A percentile compares a stretch with the other conserved stretches of the same genome.
Evolutionary conservation across 1,140 invertebrate genomes (phyloP).

Genomic region (Geopemphigus sp.): DNA sequence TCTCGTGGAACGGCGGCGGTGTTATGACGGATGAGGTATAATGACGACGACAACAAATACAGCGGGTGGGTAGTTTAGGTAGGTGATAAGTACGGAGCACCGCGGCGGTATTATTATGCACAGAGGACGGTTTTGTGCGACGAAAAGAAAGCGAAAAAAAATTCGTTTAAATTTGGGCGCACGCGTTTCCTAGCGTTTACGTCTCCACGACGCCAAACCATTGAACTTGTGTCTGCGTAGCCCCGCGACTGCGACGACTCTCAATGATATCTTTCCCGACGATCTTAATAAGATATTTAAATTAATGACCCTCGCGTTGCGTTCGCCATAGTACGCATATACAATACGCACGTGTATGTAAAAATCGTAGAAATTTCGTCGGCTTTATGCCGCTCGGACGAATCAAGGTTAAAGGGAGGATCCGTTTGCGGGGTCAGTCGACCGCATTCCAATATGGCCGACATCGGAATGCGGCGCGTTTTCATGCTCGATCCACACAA

Average conservation of each 20-base stretch:
- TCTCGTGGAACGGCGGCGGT: no score
- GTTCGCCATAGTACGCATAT: background rate
- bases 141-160: slow-evolving; percentile 10
- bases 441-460: slow-evolving; percentile 62
- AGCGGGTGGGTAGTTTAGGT: no score
- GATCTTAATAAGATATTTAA: slow-evolving; percentile 50
- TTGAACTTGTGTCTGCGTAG: no score
- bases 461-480: slow-evolving; percentile 60
- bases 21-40: no score
- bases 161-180: background rate
- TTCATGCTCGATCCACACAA: background rate
- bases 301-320: slow-evolving; percentile 35
- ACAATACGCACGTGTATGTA: background rate
- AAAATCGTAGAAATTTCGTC: slow-evolving; percentile 14
- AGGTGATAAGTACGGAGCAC: no score
- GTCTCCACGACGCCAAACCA: background rate
- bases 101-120: no score
- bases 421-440: slow-evolving; percentile 53
- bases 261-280: slow-evolving; percentile 37
- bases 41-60: no score
- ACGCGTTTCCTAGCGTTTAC: background rate
- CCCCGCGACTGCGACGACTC: background rate
- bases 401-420: slow-evolving; percentile 49
- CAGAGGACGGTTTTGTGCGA: background rate
- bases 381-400: background rate